Conservation (phyloP, 2,888 invertebrate species). For the Ormyrus labotus region DNA sequence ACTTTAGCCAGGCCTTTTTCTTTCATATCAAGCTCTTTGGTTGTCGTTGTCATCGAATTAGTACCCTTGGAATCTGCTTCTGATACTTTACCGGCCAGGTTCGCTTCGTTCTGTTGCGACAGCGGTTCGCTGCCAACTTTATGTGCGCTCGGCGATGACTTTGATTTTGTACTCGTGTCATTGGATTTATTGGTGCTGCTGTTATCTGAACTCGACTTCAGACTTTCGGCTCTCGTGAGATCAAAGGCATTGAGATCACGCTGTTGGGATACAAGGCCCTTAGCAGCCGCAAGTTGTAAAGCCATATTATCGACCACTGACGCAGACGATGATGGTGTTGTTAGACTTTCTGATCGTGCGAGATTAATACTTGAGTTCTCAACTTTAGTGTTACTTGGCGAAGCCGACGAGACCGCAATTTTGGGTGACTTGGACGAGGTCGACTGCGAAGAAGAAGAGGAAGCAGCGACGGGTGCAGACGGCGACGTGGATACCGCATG, state of each 20-base stretch:
- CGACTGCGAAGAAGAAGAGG: conserved; percentile 52
- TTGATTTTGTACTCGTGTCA: conserved; percentile 16
- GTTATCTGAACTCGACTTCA: conserved; percentile 18
- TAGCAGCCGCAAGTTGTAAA: conserved; percentile 60
- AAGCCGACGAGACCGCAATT: too few species aligned
- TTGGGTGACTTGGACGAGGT: conserved; percentile 31
- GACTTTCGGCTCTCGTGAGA: conserved; percentile 63
- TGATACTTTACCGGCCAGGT: too few species aligned
- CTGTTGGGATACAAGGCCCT: conserved; percentile 48
- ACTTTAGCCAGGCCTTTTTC: conserved; percentile 57
- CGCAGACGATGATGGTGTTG: conserved; percentile 19
- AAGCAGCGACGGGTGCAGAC: conserved; percentile 62
- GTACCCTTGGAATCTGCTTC: too few species aligned
- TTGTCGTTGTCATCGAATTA: neutral
- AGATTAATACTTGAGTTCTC: conserved; percentile 55
- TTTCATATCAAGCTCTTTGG: conserved; percentile 50
- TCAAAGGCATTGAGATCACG: conserved; percentile 65
- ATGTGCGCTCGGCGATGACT: conserved; percentile 3
- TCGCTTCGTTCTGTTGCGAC: too few species aligned
- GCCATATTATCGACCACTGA: conserved; percentile 60
- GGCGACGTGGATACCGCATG: conserved; percentile 49
- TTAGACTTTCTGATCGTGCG: conserved; percentile 61
- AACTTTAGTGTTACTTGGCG: neutral
- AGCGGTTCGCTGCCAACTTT: conserved; percentile 17
- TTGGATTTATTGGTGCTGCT: neutral